Base-by-base conservation (phyloP, 2,797 vertebrate species). In the Arremon brunneinucha region DNA sequence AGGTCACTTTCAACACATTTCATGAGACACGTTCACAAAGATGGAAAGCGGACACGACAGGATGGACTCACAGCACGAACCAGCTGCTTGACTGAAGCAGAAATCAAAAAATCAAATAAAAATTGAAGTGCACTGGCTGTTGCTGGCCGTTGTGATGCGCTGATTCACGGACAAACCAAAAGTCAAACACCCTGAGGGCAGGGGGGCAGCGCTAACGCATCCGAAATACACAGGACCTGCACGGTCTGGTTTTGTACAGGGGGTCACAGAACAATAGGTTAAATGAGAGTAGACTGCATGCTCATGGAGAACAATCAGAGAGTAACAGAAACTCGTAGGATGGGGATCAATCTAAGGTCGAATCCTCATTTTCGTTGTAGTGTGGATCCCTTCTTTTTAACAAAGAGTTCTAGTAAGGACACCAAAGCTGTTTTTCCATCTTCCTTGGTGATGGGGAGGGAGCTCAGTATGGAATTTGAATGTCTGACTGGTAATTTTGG, bases 1-100 rank as follows among this genome's bases (percentile, higher is more conserved):
- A 93, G 77, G 81, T 96, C 96, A 92, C 79, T 92, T 93, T 93
- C 81, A 97, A 97, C 94, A 96, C 65, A 94, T 95, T 94, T 92
- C 79, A 95, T 92, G 94, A 94, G 91, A 79, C 89, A 89, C 35
- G 0, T 41, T 41, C 87, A 97, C 94, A 83, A 14, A 19, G 69
- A 91, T 93, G 87, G 85, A 50, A 93, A 91, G 88, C 82, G 0
- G 79, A 90, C 89, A 93, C 4, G 34, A 89, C 76, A 70, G 62
- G 28, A 92, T 46, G 91, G 83, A 85, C 70, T 49, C n/a, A 91
- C 78, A 9, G 92, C 90, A 89, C 77, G 39, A 78, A 62, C 35
- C 75, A 88, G 88, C 90, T 71, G 83, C 86, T 94, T 34, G 84
- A 63, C 44, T 6, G 52, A 96, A 91, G 91, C 82, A 43, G 89